These are phyloP conservation scores for Nyctibius grandis DNA, from an alignment of 2,797 vertebrate genomes.

Conservation along the genomic window DNA sequence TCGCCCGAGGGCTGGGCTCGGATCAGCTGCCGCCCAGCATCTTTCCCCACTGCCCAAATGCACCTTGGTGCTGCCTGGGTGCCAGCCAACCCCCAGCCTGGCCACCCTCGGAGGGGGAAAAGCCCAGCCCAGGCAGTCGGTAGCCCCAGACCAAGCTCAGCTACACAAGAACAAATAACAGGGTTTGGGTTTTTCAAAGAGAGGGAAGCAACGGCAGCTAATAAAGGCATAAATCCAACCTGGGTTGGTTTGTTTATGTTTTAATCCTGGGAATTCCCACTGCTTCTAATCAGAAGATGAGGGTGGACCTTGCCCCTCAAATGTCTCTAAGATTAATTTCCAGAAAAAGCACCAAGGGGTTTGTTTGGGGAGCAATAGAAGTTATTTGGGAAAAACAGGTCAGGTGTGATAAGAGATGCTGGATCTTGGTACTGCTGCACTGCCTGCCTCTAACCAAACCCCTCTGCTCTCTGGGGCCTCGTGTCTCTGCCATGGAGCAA, in stretches of 20 bases:
- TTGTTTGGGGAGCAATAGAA: neutral
- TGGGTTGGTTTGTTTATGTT: neutral
- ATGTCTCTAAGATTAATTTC: neutral
- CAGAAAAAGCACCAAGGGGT: neutral
- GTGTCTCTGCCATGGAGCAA: rapidly evolving
- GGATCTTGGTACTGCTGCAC: neutral
- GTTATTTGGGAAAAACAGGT: neutral
- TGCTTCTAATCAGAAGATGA: neutral
- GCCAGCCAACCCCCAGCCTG: neutral
- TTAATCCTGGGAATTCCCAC: neutral
- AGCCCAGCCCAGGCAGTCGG: neutral
- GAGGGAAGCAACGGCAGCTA: neutral
- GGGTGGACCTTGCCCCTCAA: neutral
- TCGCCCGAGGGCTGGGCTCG: neutral
- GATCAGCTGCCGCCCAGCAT: neutral
- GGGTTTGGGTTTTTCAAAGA: neutral
- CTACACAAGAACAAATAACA: neutral
- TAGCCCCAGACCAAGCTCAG: neutral
- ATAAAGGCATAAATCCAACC: neutral
- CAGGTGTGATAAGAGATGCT: neutral
- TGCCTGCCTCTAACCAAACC: neutral
- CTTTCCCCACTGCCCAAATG: neutral
- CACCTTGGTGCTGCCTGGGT: neutral
- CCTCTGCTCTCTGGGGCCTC: rapidly evolving
- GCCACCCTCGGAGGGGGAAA: rapidly evolving